Evolutionary conservation across 2,113 vertebrate genomes (phyloP).

Genomic region (Embiotoca jacksoni): DNA sequence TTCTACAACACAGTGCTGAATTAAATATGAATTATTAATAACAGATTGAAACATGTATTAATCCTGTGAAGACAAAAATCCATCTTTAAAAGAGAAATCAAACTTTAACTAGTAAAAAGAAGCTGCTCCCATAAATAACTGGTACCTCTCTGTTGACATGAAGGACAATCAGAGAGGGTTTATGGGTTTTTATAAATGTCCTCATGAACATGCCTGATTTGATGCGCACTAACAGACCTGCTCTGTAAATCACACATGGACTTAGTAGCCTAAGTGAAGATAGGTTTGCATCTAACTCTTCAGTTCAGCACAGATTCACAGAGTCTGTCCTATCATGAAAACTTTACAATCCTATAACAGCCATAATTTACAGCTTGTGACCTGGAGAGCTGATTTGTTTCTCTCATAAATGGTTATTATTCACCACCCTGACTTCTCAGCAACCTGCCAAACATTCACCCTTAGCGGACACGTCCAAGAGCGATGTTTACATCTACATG

Average conservation of each 20-base stretch:
- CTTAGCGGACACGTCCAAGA: constrained; percentile 39
- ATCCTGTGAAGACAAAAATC: constrained; percentile 4
- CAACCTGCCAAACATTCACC: constrained; percentile 47
- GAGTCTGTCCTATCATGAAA: constrained; percentile 14
- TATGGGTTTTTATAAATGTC: constrained; percentile 45
- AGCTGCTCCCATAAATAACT: constrained; percentile 41
- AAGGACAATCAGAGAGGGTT: constrained; percentile 17
- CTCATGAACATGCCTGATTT: constrained; percentile 27
- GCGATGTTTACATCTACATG: not conserved
- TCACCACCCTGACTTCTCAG: constrained; percentile 63
- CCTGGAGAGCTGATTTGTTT: constrained; percentile 45
- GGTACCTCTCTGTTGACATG: constrained; percentile 14
- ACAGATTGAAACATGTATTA: constrained; percentile 6
- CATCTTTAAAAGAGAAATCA: constrained; percentile 9
- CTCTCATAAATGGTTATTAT: constrained; percentile 68
- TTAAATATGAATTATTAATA: constrained; percentile 29
- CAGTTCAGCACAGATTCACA: not conserved
- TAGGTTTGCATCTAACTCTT: constrained; percentile 3
- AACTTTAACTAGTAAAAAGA: constrained; percentile 18
- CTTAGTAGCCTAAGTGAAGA: not conserved
- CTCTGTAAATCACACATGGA: constrained; percentile 30
- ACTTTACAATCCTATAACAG: constrained; percentile 56
- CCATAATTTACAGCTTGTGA: constrained; percentile 59
- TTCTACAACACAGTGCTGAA: not conserved
- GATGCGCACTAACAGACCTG: constrained; percentile 28